Conservation (phyloP, 2,888 invertebrate species). For the Teinopalpus imperialis region DNA sequence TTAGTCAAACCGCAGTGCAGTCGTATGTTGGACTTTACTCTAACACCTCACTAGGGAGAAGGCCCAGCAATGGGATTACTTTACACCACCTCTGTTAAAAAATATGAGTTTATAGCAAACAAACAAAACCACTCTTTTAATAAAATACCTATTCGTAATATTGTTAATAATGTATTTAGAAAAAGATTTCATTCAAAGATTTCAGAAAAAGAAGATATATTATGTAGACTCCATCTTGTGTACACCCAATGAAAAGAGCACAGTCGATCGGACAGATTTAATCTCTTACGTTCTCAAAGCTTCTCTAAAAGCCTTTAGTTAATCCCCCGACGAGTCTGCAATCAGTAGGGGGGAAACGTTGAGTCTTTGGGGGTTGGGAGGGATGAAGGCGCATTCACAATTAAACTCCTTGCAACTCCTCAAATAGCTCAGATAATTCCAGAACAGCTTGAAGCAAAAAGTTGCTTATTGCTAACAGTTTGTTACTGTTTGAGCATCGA, state of each 20-base stretch:
- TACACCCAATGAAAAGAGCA: conserved; percentile 10
- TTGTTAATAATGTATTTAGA: too few relatives aligned
- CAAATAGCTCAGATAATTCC: conserved; percentile 2
- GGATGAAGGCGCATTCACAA: conserved; percentile 3
- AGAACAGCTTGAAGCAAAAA: conserved; percentile 5
- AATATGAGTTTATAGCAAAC: too few relatives aligned
- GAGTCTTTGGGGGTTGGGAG: background rate
- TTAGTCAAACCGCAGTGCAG: too few relatives aligned
- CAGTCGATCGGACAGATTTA: conserved; percentile 16
- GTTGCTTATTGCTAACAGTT: background rate
- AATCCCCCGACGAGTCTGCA: conserved; percentile 24
- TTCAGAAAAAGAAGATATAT: too few relatives aligned
- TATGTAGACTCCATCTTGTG: background rate
- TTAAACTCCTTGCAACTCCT: conserved; percentile 7
- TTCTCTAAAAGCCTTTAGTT: conserved; percentile 17
- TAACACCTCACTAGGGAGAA: too few relatives aligned
- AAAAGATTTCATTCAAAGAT: too few relatives aligned
- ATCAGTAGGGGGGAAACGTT: conserved; percentile 20
- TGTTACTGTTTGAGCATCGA: background rate
- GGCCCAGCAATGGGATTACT: too few relatives aligned
- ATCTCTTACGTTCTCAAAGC: conserved; percentile 11
- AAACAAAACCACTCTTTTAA: too few relatives aligned
- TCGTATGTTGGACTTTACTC: too few relatives aligned
- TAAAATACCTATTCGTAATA: too few relatives aligned
- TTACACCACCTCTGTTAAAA: too few relatives aligned